These are phyloP conservation scores for Streptopelia turtur DNA, from an alignment of 2,797 vertebrate species.

Conservation along the genomic window DNA sequence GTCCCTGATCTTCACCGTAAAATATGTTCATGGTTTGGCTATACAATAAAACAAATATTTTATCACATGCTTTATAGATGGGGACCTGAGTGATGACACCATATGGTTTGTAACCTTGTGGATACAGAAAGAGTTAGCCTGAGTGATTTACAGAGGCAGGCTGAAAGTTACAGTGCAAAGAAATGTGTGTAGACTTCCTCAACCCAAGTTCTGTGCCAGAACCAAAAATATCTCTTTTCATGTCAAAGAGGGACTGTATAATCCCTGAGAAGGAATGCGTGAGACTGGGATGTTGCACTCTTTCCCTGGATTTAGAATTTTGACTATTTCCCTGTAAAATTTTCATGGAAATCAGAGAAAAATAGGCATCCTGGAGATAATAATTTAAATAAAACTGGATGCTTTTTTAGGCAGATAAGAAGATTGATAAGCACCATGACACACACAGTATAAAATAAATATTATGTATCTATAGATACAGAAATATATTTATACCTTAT, in stretches of 20 bases:
- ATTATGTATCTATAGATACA: neutral
- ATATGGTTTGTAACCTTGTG: neutral
- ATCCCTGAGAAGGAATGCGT: neutral
- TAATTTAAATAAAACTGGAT: neutral
- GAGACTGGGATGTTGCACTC: neutral
- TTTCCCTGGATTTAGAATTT: neutral
- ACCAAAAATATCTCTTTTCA: neutral
- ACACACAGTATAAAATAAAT: neutral
- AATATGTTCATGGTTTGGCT: neutral
- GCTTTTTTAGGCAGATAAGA: neutral
- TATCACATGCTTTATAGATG: neutral
- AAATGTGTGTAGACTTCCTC: accelerated
- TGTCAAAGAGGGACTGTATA: neutral
- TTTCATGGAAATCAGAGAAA: neutral
- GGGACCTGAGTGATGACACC: neutral
- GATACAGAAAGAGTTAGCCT: neutral
- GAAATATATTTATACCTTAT: neutral
- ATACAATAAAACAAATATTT: neutral
- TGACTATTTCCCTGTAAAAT: neutral
- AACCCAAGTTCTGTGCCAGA: neutral
- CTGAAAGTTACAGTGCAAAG: neutral
- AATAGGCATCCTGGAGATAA: neutral
- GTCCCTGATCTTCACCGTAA: neutral
- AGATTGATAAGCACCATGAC: neutral
- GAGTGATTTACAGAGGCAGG: neutral